These are phyloP conservation scores for Hypsibius dujardini DNA, from an alignment of 1,140 invertebrate genomes.

Conservation along the genomic window DNA sequence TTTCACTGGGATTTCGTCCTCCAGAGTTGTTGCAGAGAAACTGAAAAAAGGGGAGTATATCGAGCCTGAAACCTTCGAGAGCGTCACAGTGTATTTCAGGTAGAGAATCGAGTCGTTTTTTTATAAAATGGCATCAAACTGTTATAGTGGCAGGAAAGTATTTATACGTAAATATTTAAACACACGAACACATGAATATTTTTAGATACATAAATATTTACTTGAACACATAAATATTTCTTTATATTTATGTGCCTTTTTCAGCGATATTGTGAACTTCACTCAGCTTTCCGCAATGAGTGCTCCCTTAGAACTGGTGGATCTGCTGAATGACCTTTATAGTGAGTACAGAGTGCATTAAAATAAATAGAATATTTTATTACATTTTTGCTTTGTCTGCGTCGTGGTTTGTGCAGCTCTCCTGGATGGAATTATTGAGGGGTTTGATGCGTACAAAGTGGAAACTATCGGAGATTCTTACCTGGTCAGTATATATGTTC, in stretches of 20 bases:
- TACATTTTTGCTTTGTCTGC: not conserved
- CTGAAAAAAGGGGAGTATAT: constrained; percentile 64
- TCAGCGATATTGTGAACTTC: constrained; percentile 63
- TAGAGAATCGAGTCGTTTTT: not conserved
- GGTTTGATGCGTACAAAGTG: constrained; percentile 33
- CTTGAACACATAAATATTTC: not conserved
- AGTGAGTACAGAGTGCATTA: not conserved
- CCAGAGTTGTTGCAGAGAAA: constrained; percentile 67
- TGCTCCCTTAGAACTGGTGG: constrained; percentile 78
- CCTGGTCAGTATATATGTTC: not conserved
- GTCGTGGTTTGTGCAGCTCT: constrained; percentile 1
- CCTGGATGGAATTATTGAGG: constrained; percentile 31
- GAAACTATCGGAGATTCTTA: constrained; percentile 28
- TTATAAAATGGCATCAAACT: not conserved
- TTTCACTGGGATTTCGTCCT: constrained; percentile 21
- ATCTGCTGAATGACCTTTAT: constrained; percentile 64
- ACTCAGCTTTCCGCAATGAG: constrained; percentile 57
- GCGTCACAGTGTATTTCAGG: constrained; percentile 73
- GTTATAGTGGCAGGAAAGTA: not conserved
- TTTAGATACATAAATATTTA: not conserved
- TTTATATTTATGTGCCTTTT: constrained; percentile 39
- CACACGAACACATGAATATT: no score
- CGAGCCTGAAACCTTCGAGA: constrained; percentile 65
- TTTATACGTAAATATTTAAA: no score
- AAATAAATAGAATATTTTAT: not conserved